phyloP scores from a whole-genome alignment of 2,113 vertebrate genomes.

The Serinus canaria region DNA sequence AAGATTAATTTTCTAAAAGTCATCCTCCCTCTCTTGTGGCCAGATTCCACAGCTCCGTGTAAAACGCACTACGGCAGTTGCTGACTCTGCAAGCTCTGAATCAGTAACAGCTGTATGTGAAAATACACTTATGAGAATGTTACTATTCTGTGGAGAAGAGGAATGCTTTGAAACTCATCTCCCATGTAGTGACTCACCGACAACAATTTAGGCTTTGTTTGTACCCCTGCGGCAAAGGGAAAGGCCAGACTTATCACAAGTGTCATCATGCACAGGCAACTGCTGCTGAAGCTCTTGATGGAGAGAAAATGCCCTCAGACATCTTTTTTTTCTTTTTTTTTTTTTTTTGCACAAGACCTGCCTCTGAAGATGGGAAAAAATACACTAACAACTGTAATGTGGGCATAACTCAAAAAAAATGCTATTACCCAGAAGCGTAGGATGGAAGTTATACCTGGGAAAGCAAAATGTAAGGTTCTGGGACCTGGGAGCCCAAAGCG shows the following conservation, averaged over 20 bases:
- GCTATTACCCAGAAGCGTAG: background rate
- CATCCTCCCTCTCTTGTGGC: background rate
- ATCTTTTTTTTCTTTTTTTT: background rate
- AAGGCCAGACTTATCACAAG: background rate
- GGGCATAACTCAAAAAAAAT: background rate
- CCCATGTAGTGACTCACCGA: background rate
- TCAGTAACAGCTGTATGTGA: slow-evolving; percentile 15
- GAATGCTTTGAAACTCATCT: slow-evolving; percentile 47
- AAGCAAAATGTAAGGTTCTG: background rate
- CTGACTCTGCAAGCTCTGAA: background rate
- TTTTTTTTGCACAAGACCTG: background rate
- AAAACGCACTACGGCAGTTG: background rate
- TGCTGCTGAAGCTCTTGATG: background rate
- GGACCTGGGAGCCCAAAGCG: background rate
- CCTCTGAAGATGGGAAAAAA: background rate
- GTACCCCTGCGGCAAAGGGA: background rate
- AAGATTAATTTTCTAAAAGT: background rate
- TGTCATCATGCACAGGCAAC: background rate
- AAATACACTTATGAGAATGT: background rate
- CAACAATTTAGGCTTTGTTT: background rate
- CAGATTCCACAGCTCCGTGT: background rate
- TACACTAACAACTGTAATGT: background rate
- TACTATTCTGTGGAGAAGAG: background rate
- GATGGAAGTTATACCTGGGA: background rate
- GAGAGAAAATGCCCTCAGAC: background rate